Evolutionary conservation across 2,113 vertebrate species (phyloP).

Genomic region (Illadopsis cleaveri): DNA sequence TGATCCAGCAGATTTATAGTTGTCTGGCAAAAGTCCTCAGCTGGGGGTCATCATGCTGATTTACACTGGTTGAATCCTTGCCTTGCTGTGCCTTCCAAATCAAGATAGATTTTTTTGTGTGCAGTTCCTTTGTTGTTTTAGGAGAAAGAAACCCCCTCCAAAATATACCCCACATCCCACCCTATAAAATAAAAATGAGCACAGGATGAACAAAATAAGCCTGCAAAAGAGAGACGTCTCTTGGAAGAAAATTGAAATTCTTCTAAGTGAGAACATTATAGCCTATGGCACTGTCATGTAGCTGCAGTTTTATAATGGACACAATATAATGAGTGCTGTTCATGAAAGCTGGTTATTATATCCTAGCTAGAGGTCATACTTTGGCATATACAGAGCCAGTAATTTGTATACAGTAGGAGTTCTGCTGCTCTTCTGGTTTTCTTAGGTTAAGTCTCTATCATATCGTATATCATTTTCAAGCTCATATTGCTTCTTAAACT

Average conservation of each 20-base stretch:
- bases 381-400: neutral
- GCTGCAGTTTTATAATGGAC: conserved; percentile 37
- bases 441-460: neutral
- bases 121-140: neutral
- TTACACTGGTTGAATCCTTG: neutral
- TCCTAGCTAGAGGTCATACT: conserved; percentile 34
- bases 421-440: neutral
- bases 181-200: neutral
- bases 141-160: neutral
- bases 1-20: neutral
- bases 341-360: conserved; percentile 47
- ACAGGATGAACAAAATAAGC: neutral
- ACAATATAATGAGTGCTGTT: conserved; percentile 38
- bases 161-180: neutral
- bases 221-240: neutral
- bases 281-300: conserved; percentile 33
- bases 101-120: neutral
- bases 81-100: neutral
- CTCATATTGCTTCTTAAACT: neutral
- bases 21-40: neutral
- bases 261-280: conserved; percentile 25
- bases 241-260: conserved; percentile 29
- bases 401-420: conserved; percentile 36
- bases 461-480: neutral
- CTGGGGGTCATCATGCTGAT: neutral